A percentile compares a stretch with the other conserved stretches of the same genome.
Evolutionary conservation across 2,113 vertebrate species (phyloP).

Genomic region (Acanthochromis polyacanthus): DNA sequence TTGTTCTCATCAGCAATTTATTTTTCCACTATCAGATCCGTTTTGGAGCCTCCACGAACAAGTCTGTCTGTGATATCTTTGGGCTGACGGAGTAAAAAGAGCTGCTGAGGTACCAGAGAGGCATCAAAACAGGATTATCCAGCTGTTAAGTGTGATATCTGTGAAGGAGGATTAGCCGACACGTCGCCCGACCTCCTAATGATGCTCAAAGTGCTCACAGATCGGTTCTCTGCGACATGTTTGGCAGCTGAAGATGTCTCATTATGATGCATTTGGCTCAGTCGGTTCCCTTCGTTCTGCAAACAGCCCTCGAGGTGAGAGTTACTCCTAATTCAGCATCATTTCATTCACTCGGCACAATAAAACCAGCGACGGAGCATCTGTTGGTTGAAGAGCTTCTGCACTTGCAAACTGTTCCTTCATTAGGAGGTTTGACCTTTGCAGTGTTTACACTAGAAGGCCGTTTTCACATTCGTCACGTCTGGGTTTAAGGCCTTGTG

Average conservation of each 20-base stretch:
- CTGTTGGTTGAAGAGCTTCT: background rate
- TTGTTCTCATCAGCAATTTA: background rate
- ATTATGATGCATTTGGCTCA: conserved; percentile 27
- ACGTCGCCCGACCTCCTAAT: conserved; percentile 43
- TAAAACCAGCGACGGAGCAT: conserved; percentile 11
- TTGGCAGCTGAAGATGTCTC: conserved; percentile 23
- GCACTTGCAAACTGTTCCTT: background rate
- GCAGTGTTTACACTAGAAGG: background rate
- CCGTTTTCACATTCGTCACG: background rate
- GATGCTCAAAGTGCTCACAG: conserved; percentile 44
- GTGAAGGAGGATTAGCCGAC: conserved; percentile 52
- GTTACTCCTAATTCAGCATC: conserved; percentile 18
- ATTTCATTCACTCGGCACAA: conserved; percentile 2
- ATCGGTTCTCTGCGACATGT: conserved; percentile 13
- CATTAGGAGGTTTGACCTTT: conserved; percentile 22
- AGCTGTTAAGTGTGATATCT: conserved; percentile 17
- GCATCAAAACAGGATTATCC: conserved; percentile 61
- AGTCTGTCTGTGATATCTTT: background rate
- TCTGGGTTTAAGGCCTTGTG: background rate
- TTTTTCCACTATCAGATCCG: background rate
- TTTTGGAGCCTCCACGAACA: background rate
- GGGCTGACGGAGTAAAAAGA: conserved; percentile 12
- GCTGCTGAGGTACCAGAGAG: conserved; percentile 27
- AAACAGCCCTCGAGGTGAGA: conserved; percentile 46
- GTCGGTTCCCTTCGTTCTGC: conserved; percentile 8